phyloP scores from a whole-genome alignment of 2,797 vertebrate genomes.

The Poecilia picta region DNA sequence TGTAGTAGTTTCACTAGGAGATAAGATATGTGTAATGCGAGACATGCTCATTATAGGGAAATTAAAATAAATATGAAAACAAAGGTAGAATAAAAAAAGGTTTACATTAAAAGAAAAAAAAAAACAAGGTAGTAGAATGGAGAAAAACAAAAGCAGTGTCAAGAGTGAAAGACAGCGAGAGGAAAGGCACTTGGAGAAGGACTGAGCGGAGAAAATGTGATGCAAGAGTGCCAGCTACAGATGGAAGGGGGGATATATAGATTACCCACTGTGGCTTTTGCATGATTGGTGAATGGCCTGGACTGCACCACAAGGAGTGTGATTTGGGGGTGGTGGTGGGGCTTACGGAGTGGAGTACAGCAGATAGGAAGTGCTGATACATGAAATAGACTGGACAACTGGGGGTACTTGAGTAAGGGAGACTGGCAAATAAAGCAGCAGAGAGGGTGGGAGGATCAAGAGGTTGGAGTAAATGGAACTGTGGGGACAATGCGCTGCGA shows the following conservation, averaged over 20 bases:
- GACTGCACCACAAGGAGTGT: slow-evolving; percentile 51
- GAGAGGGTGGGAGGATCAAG: slow-evolving; percentile 46
- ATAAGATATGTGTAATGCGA: slow-evolving; percentile 12
- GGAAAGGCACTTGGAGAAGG: slow-evolving; percentile 46
- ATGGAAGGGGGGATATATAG: slow-evolving; percentile 75
- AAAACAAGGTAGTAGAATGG: not conserved
- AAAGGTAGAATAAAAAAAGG: slow-evolving; percentile 15
- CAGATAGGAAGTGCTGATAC: slow-evolving; percentile 67
- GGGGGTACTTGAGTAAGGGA: slow-evolving; percentile 56
- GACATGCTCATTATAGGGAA: slow-evolving; percentile 4
- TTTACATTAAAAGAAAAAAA: not conserved
- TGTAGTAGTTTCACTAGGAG: slow-evolving; percentile 17
- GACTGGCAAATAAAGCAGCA: slow-evolving; percentile 33
- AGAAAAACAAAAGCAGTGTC: slow-evolving; percentile 29
- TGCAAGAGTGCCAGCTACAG: slow-evolving; percentile 82
- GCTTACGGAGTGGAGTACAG: slow-evolving; percentile 36
- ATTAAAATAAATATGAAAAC: not conserved
- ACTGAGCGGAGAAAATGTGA: slow-evolving; percentile 70
- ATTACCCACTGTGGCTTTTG: slow-evolving; percentile 49
- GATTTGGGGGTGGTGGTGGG: not conserved
- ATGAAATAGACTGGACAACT: slow-evolving; percentile 67
- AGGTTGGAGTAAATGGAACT: slow-evolving; percentile 60
- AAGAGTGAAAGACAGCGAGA: slow-evolving; percentile 27
- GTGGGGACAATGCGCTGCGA: slow-evolving; percentile 31
- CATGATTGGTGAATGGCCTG: slow-evolving; percentile 57